Evolutionary conservation across 1,140 invertebrate genomes (phyloP), one percentile per base, ranked within the genome.

Genomic region (Heterodera schachtii): DNA sequence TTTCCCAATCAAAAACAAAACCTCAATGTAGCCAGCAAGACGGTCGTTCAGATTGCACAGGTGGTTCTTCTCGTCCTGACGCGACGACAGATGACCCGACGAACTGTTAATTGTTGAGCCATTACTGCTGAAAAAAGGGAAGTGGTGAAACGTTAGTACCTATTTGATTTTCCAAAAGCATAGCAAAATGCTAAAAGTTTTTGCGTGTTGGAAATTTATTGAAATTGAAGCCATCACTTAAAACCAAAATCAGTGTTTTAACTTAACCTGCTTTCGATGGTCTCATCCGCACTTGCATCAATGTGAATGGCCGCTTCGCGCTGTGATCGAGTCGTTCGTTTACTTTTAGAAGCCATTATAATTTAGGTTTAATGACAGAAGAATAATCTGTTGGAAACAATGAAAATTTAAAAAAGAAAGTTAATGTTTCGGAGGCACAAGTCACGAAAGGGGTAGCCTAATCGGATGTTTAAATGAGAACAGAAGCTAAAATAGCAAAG

Each of bases 11-110:
- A 41, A 71, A 6, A 31, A 49, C 43, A 31, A 44, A 60, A 84
- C 84, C 73, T 86, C 85, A 79, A 86, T 86, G 71, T 86, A 86
- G 16, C 69, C 76, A 31, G 85, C 85, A 9, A 86, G 74, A 66
- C 85, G 86, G 73, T 86, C 83, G 75, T 86, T 86, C 73, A 86
- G 66, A 69, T 83, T 41, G 21, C 84, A 88, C 0, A 86, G 71
- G 44, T 85, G 73, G 19, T 81, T 71, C 80, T 86, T 86, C 57
- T 86, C 85, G 8, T 86, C 81, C 5, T 83, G 82, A 41, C 82
- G 82, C 47, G 52, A 43, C 19, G 67, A 82, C 3, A 80, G n/a
- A 60, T 73, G 77, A 69, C 49, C 70, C 16, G 77, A 78, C 19
- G 77, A 71, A 43, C 47, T 78, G 57, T 64, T 64, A 21, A 47